A percentile compares a stretch with the other conserved stretches of the same genome.
These are phyloP conservation scores for Hippocampus mohnikei DNA, from an alignment of 2,113 vertebrate species.

Conservation along the genomic window DNA sequence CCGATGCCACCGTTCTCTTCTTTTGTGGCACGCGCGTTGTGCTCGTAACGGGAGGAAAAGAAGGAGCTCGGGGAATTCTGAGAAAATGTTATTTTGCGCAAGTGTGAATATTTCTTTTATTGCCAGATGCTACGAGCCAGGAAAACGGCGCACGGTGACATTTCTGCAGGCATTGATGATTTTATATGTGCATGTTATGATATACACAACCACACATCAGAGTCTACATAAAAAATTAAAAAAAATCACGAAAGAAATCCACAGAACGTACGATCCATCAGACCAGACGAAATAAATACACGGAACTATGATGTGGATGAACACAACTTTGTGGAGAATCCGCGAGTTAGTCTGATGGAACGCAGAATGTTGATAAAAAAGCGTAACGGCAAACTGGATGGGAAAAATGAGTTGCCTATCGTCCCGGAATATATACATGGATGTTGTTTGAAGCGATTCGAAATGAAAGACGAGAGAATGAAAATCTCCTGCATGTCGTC, in stretches of 20 bases:
- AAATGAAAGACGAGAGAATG: too few species aligned
- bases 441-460: too few species aligned
- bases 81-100: background rate
- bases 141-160: background rate
- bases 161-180: background rate
- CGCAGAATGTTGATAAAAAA: too few species aligned
- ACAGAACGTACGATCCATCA: background rate
- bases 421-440: too few species aligned
- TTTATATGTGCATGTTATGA: background rate
- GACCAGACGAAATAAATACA: background rate
- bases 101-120: conserved; percentile 2
- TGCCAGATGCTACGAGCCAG: background rate
- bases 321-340: too few species aligned
- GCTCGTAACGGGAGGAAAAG: conserved; percentile 8
- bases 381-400: too few species aligned
- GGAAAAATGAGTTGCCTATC: too few species aligned
- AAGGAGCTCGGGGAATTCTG: background rate
- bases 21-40: conserved; percentile 24
- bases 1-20: conserved; percentile 61
- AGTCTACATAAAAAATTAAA: background rate
- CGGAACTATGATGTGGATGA: background rate
- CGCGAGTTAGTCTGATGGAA: too few species aligned
- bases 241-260: background rate
- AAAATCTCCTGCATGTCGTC: too few species aligned
- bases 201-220: background rate